A percentile compares a stretch with the other conserved stretches of the same genome.
phyloP scores from a whole-genome alignment of 2,113 vertebrate species.

The Pimephales promelas region DNA sequence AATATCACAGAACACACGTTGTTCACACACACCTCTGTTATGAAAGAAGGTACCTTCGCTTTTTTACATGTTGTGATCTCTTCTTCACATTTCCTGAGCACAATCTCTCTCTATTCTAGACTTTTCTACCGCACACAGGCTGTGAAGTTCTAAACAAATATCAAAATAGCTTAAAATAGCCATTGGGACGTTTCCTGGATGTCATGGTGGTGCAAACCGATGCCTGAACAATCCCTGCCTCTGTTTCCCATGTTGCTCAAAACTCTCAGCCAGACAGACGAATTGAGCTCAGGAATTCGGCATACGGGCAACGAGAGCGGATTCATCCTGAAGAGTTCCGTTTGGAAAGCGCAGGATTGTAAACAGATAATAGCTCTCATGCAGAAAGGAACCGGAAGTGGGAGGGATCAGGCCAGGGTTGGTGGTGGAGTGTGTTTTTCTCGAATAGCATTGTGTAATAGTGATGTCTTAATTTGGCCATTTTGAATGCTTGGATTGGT shows the following conservation, averaged over 20 bases:
- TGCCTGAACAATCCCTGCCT: constrained; percentile 62
- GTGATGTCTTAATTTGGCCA: constrained; percentile 14
- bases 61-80: background rate
- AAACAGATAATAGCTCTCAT: constrained; percentile 71
- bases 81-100: background rate
- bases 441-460: constrained; percentile 35
- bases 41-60: background rate
- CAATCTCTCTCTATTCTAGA: constrained; percentile 44
- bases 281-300: constrained; percentile 55
- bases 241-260: constrained; percentile 64
- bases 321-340: constrained; percentile 65
- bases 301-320: constrained; percentile 53
- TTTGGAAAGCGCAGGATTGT: constrained; percentile 67
- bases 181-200: constrained; percentile 68
- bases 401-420: constrained; percentile 59
- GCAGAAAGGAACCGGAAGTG: constrained; percentile 68
- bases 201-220: constrained; percentile 60
- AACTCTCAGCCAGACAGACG: constrained; percentile 47
- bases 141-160: constrained; percentile 68
- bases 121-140: constrained; percentile 42
- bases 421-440: constrained; percentile 46
- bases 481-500: constrained; percentile 19
- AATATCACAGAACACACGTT: constrained; percentile 5
- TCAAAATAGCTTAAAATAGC: constrained; percentile 68
- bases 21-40: background rate